Evolutionary conservation across 2,888 invertebrate species (phyloP).

Genomic region (Mimumesa dahlbomi): DNA sequence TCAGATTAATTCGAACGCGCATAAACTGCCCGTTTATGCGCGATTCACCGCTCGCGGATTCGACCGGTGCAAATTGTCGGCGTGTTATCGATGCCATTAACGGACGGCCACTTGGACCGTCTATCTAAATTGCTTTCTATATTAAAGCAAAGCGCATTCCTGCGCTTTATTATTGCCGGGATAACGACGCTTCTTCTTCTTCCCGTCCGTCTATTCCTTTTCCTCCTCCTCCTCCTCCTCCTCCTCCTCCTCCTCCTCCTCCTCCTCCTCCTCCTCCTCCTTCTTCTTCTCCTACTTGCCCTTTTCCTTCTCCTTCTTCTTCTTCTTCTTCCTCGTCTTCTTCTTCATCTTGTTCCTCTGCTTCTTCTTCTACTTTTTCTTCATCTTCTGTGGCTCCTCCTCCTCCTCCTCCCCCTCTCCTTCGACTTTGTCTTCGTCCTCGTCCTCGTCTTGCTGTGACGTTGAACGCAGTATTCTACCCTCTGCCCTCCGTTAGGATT

Average conservation of each 20-base stretch:
- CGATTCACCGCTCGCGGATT: neutral
- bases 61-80: conserved; percentile 58
- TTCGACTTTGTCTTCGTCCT: neutral
- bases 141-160: conserved; percentile 70
- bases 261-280: neutral
- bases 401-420: neutral
- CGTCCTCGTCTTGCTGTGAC: neutral
- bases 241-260: neutral
- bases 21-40: too few species aligned
- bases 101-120: conserved; percentile 43
- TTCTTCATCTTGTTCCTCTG: neutral
- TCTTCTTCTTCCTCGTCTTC: too few species aligned
- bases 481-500: too few species aligned
- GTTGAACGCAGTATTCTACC: too few species aligned
- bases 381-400: neutral
- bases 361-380: conserved; percentile 14
- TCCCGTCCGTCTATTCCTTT: conserved; percentile 17
- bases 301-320: neutral
- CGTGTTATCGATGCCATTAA: conserved; percentile 63
- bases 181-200: conserved; percentile 60
- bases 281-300: too few species aligned
- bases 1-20: too few species aligned
- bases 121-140: conserved; percentile 72
- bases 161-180: conserved; percentile 64
- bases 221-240: conserved; percentile 4